These are phyloP conservation scores for Fopius arisanus DNA, from an alignment of 1,140 invertebrate genomes.

Conservation along the genomic window DNA sequence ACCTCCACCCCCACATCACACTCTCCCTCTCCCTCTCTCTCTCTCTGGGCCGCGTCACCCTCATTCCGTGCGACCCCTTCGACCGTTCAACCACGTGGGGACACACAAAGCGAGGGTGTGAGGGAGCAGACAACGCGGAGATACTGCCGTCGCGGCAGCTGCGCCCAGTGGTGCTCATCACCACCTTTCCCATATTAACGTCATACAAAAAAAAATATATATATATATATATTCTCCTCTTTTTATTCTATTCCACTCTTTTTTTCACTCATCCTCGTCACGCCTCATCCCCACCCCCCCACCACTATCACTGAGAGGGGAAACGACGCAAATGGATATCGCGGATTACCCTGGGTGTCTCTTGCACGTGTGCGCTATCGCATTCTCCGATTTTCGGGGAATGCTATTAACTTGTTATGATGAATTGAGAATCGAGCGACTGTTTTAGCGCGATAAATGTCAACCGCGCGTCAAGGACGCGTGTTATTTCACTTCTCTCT, in stretches of 20 bases:
- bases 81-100: constrained; percentile 55
- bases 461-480: neutral
- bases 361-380: too few species aligned
- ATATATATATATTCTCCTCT: too few species aligned
- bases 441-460: neutral
- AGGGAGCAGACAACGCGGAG: constrained; percentile 57
- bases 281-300: neutral
- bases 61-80: constrained; percentile 60
- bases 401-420: too few species aligned
- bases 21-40: constrained; percentile 32
- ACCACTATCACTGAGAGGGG: neutral
- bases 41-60: constrained; percentile 46
- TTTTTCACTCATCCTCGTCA: neutral
- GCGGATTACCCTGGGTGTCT: neutral
- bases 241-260: neutral
- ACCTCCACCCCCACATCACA: neutral
- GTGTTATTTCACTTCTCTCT: neutral
- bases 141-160: constrained; percentile 54
- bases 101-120: constrained; percentile 54
- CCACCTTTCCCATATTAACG: constrained; percentile 18
- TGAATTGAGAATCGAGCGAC: too few species aligned
- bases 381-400: too few species aligned
- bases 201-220: too few species aligned
- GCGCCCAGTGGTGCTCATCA: constrained; percentile 54
- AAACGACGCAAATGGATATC: neutral